Conservation (phyloP, 2,888 invertebrate genomes). For the Altica lythri region DNA sequence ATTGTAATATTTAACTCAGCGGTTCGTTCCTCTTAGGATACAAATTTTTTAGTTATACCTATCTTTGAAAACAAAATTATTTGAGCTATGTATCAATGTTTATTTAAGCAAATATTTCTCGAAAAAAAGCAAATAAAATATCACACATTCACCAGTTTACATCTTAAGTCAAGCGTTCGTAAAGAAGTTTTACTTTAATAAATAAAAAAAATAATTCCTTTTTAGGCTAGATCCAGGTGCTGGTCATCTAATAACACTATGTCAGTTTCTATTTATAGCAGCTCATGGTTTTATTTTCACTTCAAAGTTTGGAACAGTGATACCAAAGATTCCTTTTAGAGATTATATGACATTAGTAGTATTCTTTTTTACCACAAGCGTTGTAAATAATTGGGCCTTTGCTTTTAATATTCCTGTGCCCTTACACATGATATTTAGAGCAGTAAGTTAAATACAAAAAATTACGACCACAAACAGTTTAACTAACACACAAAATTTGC, state of each 20-base stretch:
- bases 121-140: no score
- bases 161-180: conserved; percentile 2
- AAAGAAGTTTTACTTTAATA: neutral
- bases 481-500: conserved; percentile 48
- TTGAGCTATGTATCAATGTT: no score
- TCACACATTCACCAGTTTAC: no score
- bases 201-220: neutral
- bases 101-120: no score
- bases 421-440: conserved; percentile 96
- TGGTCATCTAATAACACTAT: conserved; percentile 94
- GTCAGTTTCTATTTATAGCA: conserved; percentile 91
- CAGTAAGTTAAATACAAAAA: conserved; percentile 63
- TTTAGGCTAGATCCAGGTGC: conserved; percentile 84
- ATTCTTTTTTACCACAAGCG: conserved; percentile 90
- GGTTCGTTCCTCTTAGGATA: no score
- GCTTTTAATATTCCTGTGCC: conserved; percentile 98
- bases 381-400: conserved; percentile 93
- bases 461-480: neutral
- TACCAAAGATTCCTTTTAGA: conserved; percentile 74
- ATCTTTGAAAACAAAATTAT: no score
- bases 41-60: no score
- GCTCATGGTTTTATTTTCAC: conserved; percentile 85
- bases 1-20: no score
- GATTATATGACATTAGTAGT: conserved; percentile 82
- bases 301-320: conserved; percentile 80